Conservation (phyloP, 1,140 invertebrate species). For the Megathymus violae region DNA sequence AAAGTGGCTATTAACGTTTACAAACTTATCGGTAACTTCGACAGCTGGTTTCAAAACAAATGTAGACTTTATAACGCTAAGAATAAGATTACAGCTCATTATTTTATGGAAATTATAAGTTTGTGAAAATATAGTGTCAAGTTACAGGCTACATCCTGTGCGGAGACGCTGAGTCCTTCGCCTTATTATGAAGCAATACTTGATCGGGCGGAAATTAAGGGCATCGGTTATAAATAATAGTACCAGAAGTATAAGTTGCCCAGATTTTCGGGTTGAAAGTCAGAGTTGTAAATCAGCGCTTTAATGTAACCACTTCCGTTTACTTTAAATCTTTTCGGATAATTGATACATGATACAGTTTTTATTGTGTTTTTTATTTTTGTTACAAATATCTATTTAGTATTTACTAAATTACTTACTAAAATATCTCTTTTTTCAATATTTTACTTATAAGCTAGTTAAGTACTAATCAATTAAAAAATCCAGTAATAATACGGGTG, state of each 20-base stretch:
- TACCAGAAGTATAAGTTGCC: not conserved
- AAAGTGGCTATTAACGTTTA: conserved; percentile 40
- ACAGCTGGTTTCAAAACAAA: not conserved
- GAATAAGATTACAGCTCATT: not conserved
- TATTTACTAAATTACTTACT: too few species aligned
- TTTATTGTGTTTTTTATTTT: too few species aligned
- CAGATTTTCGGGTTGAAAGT: too few species aligned
- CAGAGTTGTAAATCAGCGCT: too few species aligned
- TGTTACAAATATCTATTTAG: too few species aligned
- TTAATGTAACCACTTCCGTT: too few species aligned
- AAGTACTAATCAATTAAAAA: too few species aligned
- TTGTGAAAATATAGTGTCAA: conserved; percentile 41
- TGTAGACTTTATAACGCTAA: not conserved
- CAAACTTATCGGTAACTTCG: conserved; percentile 21
- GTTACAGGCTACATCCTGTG: conserved; percentile 48
- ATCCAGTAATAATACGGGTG: too few species aligned
- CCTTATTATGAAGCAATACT: conserved; percentile 18
- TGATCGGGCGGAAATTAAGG: conserved; percentile 21
- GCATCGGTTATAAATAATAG: not conserved
- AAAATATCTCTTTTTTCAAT: too few species aligned
- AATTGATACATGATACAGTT: too few species aligned
- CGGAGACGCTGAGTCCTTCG: conserved; percentile 36
- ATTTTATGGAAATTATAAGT: not conserved
- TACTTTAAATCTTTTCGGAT: too few species aligned
- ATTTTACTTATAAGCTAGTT: too few species aligned